Evolutionary conservation across 1,140 invertebrate genomes (phyloP).

Genomic region (Drosophila ercepeae): DNA sequence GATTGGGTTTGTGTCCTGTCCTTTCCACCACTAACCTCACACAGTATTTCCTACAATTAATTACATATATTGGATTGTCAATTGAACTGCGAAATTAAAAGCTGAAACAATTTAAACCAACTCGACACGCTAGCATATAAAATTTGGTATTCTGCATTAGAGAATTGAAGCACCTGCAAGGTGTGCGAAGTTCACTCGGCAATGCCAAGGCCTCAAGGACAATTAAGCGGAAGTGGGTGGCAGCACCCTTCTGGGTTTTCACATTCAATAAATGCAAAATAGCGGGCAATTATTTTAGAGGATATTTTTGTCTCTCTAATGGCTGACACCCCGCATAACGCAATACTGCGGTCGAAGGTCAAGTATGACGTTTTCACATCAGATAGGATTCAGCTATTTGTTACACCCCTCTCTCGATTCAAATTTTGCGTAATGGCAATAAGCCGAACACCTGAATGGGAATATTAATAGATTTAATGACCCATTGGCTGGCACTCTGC

Average conservation of each 20-base stretch:
- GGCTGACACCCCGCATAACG: neutral
- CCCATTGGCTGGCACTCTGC: neutral
- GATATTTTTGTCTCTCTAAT: constrained; percentile 21
- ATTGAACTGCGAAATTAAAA: constrained; percentile 19
- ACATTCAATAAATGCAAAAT: constrained; percentile 46
- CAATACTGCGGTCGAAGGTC: constrained; percentile 16
- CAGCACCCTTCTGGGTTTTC: neutral
- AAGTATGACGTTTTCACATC: constrained; percentile 18
- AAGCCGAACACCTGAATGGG: neutral
- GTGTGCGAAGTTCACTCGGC: constrained; percentile 31
- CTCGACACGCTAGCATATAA: constrained; percentile 20
- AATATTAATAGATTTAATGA: neutral
- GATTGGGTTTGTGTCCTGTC: too few relatives aligned
- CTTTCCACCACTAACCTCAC: constrained; percentile 1
- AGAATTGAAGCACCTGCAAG: constrained; percentile 33
- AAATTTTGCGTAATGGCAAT: constrained; percentile 11
- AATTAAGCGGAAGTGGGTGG: neutral
- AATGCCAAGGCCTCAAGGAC: neutral
- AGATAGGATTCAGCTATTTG: neutral
- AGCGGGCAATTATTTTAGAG: constrained; percentile 19
- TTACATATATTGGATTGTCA: constrained; percentile 20
- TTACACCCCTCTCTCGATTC: neutral
- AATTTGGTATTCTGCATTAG: neutral
- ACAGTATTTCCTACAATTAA: constrained; percentile 21
- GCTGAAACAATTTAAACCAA: constrained; percentile 20